Evolutionary conservation across 2,797 vertebrate species (phyloP).

Genomic region (Syngnathus rostellatus): DNA sequence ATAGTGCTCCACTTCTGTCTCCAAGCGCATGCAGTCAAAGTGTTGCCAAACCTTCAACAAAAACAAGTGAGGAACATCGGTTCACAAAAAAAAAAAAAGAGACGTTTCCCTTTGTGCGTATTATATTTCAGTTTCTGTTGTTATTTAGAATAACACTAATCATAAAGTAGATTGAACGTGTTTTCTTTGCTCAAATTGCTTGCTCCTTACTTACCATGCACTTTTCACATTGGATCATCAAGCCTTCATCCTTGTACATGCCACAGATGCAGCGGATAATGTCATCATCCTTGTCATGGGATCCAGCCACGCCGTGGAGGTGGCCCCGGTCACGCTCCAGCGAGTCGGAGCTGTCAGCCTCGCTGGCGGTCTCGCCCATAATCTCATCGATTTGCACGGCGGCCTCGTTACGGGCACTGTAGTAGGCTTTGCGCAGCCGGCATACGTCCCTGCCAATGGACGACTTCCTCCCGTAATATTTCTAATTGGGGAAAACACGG

Average conservation of each 20-base stretch:
- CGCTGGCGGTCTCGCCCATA: conserved; percentile 91
- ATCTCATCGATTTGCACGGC: conserved; percentile 96
- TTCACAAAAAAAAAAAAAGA: neutral
- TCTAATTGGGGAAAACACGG: conserved; percentile 58
- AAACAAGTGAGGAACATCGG: neutral
- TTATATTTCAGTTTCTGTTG: neutral
- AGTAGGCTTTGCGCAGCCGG: conserved; percentile 90
- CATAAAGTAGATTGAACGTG: neutral
- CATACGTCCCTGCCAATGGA: conserved; percentile 87
- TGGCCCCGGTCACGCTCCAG: conserved; percentile 85
- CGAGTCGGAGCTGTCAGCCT: conserved; percentile 94
- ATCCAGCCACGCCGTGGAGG: conserved; percentile 69
- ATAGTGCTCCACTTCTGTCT: conserved; percentile 91
- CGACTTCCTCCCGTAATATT: conserved; percentile 93
- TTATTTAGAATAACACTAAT: neutral
- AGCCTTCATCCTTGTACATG: conserved; percentile 95
- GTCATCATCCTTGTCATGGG: conserved; percentile 87
- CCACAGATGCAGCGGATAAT: conserved; percentile 96
- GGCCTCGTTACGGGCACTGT: conserved; percentile 87
- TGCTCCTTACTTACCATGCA: conserved; percentile 81
- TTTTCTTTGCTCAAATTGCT: neutral
- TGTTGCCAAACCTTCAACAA: conserved; percentile 91
- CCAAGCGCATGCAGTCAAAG: conserved; percentile 95
- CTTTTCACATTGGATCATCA: conserved; percentile 98
- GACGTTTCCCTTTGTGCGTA: neutral